Conservation (phyloP, 2,113 vertebrate species). For the Plotosus lineatus region DNA sequence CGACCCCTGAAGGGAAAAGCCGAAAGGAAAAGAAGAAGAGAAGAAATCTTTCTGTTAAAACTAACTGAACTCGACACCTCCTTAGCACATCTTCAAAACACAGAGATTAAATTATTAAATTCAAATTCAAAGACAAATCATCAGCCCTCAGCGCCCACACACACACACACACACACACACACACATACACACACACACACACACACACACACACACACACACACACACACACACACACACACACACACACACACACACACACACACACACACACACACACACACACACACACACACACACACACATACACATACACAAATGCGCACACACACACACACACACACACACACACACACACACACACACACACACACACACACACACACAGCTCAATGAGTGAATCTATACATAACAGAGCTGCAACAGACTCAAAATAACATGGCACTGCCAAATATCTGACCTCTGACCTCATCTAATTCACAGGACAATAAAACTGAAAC, state of each 20-base stretch:
- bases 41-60: no score
- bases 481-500: slow-evolving; percentile 39
- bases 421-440: slow-evolving; percentile 28
- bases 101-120: background rate
- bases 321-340: background rate
- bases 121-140: background rate
- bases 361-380: background rate
- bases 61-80: background rate
- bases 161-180: background rate
- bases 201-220: background rate
- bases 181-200: background rate
- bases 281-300: background rate
- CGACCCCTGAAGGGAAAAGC: no score
- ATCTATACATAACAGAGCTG: slow-evolving; percentile 13
- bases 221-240: background rate
- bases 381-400: background rate
- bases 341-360: background rate
- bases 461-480: slow-evolving; percentile 55
- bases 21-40: no score
- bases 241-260: background rate
- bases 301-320: background rate
- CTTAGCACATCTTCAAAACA: background rate
- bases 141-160: background rate
- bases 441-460: slow-evolving; percentile 52
- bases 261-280: background rate